Percentiles rank a stretch among this genome's conserved stretches.
These are phyloP conservation scores for Tokudaia tokunoshimensis DNA, from an alignment of 2,797 vertebrate species.

Conservation along the genomic window DNA sequence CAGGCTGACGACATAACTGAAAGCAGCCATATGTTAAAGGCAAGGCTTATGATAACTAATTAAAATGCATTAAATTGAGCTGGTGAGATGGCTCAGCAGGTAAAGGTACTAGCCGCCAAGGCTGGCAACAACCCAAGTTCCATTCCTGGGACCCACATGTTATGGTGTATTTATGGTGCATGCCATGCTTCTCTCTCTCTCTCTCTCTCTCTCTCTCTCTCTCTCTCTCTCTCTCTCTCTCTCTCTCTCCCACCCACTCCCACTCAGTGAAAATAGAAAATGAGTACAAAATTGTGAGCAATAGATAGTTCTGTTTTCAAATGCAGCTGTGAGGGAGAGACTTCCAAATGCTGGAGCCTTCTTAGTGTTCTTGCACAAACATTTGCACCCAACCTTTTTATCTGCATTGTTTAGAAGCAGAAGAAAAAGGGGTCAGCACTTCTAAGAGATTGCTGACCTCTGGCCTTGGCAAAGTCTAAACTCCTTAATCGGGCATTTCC, in stretches of 20 bases:
- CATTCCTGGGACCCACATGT: neutral
- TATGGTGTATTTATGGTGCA: no score
- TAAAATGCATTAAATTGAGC: slow-evolving; percentile 36
- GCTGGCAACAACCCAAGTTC: neutral
- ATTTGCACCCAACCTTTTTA: neutral
- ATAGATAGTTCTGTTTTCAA: slow-evolving; percentile 62
- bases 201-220: no score
- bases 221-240: neutral
- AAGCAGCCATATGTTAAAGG: slow-evolving; percentile 51
- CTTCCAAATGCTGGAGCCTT: neutral
- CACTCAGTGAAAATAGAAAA: neutral
- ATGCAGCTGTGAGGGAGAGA: neutral
- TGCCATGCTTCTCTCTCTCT: neutral
- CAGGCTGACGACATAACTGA: slow-evolving; percentile 19
- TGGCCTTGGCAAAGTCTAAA: slow-evolving; percentile 47
- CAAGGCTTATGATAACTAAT: slow-evolving; percentile 38
- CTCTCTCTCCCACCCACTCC: no score
- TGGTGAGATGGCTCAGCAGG: neutral
- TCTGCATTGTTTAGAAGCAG: slow-evolving; percentile 36
- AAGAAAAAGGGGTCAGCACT: slow-evolving; percentile 42
- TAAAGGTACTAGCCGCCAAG: neutral
- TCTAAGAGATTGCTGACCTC: slow-evolving; percentile 52
- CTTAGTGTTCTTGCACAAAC: slow-evolving; percentile 25
- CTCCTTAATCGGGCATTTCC: slow-evolving; percentile 55
- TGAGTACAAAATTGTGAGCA: slow-evolving; percentile 29